phyloP scores from a whole-genome alignment of 2,797 vertebrate species.

The Sebastes umbrosus region DNA sequence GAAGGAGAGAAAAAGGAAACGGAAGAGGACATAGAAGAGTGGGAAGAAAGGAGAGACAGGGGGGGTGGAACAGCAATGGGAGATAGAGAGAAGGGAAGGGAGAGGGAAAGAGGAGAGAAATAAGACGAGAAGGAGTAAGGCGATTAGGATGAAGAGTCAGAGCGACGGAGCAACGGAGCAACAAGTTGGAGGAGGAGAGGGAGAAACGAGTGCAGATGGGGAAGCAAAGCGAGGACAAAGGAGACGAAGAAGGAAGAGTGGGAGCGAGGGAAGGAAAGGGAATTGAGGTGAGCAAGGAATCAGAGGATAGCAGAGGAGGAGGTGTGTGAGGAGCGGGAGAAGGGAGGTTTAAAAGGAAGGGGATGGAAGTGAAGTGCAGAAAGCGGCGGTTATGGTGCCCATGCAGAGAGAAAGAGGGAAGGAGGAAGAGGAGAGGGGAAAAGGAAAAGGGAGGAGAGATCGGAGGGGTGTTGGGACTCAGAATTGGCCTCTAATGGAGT shows the following conservation, averaged over 20 bases:
- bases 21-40: conserved; percentile 74
- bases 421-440: conserved; percentile 19
- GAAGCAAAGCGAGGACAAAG: conserved; percentile 36
- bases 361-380: conserved; percentile 77
- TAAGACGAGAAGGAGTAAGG: conserved; percentile 51
- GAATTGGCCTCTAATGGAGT: conserved; percentile 89
- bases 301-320: conserved; percentile 3
- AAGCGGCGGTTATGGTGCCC: conserved; percentile 85
- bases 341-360: conserved; percentile 50
- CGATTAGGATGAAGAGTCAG: conserved; percentile 62
- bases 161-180: conserved; percentile 24
- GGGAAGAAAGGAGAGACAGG: conserved; percentile 10
- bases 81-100: not conserved
- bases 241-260: conserved; percentile 50
- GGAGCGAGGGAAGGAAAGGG: not conserved
- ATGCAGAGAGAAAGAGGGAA: conserved; percentile 80
- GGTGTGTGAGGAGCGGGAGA: conserved; percentile 26
- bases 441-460: conserved; percentile 57
- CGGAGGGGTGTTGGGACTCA: conserved; percentile 73
- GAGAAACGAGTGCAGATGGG: conserved; percentile 75
- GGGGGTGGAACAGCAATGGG: not conserved
- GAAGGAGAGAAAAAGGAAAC: conserved; percentile 21
- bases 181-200: conserved; percentile 16
- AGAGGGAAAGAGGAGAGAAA: conserved; percentile 24
- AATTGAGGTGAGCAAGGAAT: conserved; percentile 1